A percentile compares a stretch with the other conserved stretches of the same genome.
Evolutionary conservation across 2,888 invertebrate genomes (phyloP).

Genomic region (Caenorhabditis sp.): DNA sequence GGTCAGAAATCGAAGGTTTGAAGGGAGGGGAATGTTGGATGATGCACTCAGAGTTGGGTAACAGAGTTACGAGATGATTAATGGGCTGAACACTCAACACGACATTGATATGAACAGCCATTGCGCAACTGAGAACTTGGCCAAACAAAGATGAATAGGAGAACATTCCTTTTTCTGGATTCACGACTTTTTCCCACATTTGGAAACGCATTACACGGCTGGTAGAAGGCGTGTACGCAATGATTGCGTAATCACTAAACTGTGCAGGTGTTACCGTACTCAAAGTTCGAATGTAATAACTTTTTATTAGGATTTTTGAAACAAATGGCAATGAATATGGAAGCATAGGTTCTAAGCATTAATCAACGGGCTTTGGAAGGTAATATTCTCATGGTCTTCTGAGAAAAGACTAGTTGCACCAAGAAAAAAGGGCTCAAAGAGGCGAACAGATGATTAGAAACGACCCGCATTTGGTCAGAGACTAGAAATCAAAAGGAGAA

Average conservation of each 20-base stretch:
- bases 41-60: slow-evolving; percentile 31
- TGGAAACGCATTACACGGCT: background rate
- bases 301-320: slow-evolving; percentile 4
- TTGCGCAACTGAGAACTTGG: background rate
- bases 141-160: background rate
- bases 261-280: slow-evolving; percentile 3
- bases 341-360: slow-evolving; percentile 8
- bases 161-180: background rate
- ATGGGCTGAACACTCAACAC: background rate
- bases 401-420: slow-evolving; percentile 1
- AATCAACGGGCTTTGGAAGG: slow-evolving; percentile 50
- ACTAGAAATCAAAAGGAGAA: background rate
- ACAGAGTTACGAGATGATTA: slow-evolving; percentile 1
- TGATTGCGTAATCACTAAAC: slow-evolving; percentile 10
- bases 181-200: too few species aligned
- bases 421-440: too few species aligned
- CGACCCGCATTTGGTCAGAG: slow-evolving; percentile 24
- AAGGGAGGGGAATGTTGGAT: background rate
- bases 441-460: slow-evolving; percentile 31
- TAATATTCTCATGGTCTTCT: background rate
- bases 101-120: too few species aligned
- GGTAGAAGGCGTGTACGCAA: background rate
- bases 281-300: slow-evolving; percentile 4
- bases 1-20: background rate
- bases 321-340: slow-evolving; percentile 20